Percentiles rank a stretch among this genome's conserved stretches.
phyloP scores from a whole-genome alignment of 2,888 invertebrate genomes.

The Piscicola geometra region DNA sequence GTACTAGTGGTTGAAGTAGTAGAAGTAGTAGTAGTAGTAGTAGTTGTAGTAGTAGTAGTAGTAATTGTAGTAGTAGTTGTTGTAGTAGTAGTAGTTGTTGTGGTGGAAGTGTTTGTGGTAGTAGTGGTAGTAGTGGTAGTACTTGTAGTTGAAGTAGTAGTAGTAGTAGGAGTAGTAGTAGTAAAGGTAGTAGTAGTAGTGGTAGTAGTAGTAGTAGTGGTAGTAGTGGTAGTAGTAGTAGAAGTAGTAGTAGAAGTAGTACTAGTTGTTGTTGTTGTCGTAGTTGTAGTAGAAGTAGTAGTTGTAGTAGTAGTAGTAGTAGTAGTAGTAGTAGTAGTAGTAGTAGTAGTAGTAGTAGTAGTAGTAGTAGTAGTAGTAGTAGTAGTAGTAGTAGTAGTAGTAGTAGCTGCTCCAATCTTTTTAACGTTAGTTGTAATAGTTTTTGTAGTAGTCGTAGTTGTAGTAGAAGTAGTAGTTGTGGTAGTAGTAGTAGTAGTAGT shows the following conservation, averaged over 20 bases:
- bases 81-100: slow-evolving; percentile 21
- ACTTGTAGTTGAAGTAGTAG: slow-evolving; percentile 3
- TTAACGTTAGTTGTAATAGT: slow-evolving; percentile 6
- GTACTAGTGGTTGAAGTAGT: slow-evolving; percentile 16
- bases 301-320: slow-evolving; percentile 23
- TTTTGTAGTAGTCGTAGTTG: slow-evolving; percentile 2
- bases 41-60: slow-evolving; percentile 26
- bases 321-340: slow-evolving; percentile 26
- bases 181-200: not conserved
- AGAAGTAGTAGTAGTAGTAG: slow-evolving; percentile 16
- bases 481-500: slow-evolving; percentile 11
- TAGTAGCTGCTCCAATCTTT: not conserved
- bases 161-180: slow-evolving; percentile 23
- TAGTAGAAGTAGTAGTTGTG: slow-evolving; percentile 11
- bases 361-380: slow-evolving; percentile 23
- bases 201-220: slow-evolving; percentile 18
- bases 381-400: slow-evolving; percentile 18
- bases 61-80: slow-evolving; percentile 9
- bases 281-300: slow-evolving; percentile 23
- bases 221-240: slow-evolving; percentile 16
- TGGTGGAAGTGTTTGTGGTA: slow-evolving; percentile 8
- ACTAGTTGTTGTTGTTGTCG: slow-evolving; percentile 14
- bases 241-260: slow-evolving; percentile 18
- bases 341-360: slow-evolving; percentile 27
- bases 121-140: slow-evolving; percentile 12